phyloP scores from a whole-genome alignment of 2,888 invertebrate genomes.

The Dione juno region DNA sequence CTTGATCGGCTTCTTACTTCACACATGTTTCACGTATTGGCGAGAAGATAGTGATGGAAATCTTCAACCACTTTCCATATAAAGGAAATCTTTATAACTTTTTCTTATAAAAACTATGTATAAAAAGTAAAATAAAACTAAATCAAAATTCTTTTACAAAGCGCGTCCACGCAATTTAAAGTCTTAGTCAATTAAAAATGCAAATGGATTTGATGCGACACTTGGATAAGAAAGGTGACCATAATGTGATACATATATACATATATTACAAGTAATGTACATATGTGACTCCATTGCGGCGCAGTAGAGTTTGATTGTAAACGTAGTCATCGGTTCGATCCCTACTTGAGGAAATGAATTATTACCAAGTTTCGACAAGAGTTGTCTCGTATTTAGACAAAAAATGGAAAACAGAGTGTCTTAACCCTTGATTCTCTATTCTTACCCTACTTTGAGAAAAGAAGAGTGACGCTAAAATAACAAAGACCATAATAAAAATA shows the following conservation, averaged over 20 bases:
- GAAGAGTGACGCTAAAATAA: not conserved
- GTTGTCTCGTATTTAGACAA: too few relatives aligned
- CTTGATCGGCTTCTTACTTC: too few relatives aligned
- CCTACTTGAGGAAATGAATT: not conserved
- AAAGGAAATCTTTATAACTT: too few relatives aligned
- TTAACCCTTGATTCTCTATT: not conserved
- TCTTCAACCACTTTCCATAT: too few relatives aligned
- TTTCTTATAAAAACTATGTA: too few relatives aligned
- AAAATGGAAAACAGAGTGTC: too few relatives aligned
- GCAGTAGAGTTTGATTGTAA: too few relatives aligned
- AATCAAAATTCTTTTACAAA: not conserved
- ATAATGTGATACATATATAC: not conserved
- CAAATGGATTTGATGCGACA: slow-evolving; percentile 43
- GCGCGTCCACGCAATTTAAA: slow-evolving; percentile 38
- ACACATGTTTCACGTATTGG: too few relatives aligned
- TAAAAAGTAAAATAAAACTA: not conserved
- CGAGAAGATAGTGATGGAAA: too few relatives aligned
- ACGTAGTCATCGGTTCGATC: not conserved
- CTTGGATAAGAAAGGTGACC: slow-evolving; percentile 1
- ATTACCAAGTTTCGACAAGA: too few relatives aligned
- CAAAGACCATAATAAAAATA: too few relatives aligned
- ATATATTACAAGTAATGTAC: not conserved
- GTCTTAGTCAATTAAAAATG: slow-evolving; percentile 56
- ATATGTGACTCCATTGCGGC: not conserved
- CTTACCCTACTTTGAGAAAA: not conserved